Evolutionary conservation across 1,140 invertebrate species (phyloP), one percentile per base, ranked within the genome.

Genomic region (Drosophila sucinea): DNA sequence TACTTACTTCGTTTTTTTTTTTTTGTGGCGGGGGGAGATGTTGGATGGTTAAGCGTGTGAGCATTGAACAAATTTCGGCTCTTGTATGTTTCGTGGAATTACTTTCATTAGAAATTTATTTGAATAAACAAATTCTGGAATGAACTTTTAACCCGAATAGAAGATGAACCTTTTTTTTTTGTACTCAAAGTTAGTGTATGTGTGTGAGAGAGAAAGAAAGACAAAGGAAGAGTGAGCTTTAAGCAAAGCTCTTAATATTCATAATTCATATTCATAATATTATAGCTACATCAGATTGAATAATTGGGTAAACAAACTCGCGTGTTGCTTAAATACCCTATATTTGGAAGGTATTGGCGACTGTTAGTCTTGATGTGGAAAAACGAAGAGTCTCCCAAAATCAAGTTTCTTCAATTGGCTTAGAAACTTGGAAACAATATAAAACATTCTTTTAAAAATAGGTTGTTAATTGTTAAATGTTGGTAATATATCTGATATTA

Each of bases 231-330:
- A 27, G 23, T 8, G 44, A 51, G 44, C 25, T 51, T 51, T 51
- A 27, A 7, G 23, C 23, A 51, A 51, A 51, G 44, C 44, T 51
- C 25, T 27, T 23, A 51, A 51, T 51, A 51, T 51, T 51, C 44
- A 51, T 25, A 51, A 51, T 25, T 51, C 44, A 51, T 51, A 51
- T 27, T 51, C 23, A 51, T 51, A 51, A 51, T 51, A n/a, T 25
- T 58, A 10, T 58, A 58, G 30, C 55, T 51, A 57, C 29, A n/a
- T 23, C n/a, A 57, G 55, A 30, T 33, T 30, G 30, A 35, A 35
- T 58, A 58, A 58, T 33, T 58, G 33, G 56, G 56, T 58, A 58
- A 57, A 35, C 10, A 56, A 56, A 58, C 55, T 73, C 70, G 74
- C 74, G 65, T 71, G 70, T 75, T 27, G 1, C 44, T 27, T 27